A percentile compares a stretch with the other conserved stretches of the same genome.
These are phyloP conservation scores for Crypturellus undulatus DNA, from an alignment of 2,113 vertebrate genomes.

Conservation along the genomic window DNA sequence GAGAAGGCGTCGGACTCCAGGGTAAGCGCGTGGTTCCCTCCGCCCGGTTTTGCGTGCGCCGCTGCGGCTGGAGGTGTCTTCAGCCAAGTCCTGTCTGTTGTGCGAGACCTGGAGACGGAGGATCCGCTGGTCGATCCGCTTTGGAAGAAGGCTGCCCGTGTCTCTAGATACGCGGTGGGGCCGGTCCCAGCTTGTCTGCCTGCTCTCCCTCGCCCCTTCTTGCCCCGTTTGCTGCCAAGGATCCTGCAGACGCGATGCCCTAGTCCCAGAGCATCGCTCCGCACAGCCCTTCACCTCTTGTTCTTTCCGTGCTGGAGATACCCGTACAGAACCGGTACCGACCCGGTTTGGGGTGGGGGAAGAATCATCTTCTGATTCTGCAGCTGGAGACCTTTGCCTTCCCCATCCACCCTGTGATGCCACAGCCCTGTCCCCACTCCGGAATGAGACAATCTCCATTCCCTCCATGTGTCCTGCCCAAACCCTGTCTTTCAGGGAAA, in stretches of 20 bases:
- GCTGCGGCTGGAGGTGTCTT: neutral
- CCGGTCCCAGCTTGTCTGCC: neutral
- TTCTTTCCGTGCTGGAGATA: neutral
- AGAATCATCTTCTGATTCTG: neutral
- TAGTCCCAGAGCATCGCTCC: neutral
- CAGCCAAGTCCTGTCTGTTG: neutral
- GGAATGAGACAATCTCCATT: neutral
- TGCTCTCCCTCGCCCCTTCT: rapidly evolving
- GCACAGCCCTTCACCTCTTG: neutral
- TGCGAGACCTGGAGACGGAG: neutral
- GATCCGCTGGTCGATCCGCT: neutral
- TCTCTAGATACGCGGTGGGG: neutral
- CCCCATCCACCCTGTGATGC: neutral
- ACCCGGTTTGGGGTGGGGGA: neutral
- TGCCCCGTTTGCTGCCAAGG: neutral
- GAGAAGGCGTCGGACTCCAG: slow-evolving; percentile 94
- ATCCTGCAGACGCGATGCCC: neutral
- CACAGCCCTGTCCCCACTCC: neutral
- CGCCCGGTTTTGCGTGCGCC: rapidly evolving
- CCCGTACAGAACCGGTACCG: rapidly evolving
- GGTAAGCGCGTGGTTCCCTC: slow-evolving; percentile 72
- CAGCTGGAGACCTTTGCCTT: neutral
- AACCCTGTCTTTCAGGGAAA: neutral
- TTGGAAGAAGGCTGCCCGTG: neutral
- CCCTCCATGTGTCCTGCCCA: neutral